Conservation (phyloP, 1,140 invertebrate species). For the Drosophila ambigua region DNA sequence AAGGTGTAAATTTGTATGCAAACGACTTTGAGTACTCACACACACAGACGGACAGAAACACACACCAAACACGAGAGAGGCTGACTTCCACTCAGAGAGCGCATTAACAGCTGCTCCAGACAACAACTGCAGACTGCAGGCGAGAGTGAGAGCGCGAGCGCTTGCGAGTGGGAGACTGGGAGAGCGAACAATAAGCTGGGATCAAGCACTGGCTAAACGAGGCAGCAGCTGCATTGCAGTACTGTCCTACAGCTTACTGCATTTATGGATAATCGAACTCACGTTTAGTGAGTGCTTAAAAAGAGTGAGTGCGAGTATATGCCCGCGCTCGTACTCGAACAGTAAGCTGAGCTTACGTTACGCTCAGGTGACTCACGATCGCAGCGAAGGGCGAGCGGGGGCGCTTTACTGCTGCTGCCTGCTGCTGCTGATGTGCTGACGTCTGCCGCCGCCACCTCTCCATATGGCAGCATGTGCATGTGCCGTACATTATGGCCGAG, state of each 20-base stretch:
- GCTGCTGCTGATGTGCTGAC: constrained; percentile 28
- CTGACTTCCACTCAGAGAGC: constrained; percentile 21
- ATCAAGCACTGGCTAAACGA: too few relatives aligned
- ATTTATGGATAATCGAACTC: too few relatives aligned
- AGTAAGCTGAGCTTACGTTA: constrained; percentile 81
- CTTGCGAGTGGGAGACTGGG: not conserved
- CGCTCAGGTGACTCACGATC: constrained; percentile 81
- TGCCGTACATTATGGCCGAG: constrained; percentile 54
- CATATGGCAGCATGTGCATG: constrained; percentile 53
- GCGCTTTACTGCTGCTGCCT: constrained; percentile 39
- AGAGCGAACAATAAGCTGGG: constrained; percentile 3
- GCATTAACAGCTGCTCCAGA: constrained; percentile 28
- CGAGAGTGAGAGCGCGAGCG: not conserved
- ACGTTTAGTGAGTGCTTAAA: too few relatives aligned
- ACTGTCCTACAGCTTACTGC: too few relatives aligned
- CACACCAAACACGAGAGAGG: constrained; percentile 14
- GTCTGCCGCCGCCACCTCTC: constrained; percentile 26
- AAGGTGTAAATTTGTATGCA: constrained; percentile 80
- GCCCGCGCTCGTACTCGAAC: constrained; percentile 48
- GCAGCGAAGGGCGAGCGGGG: constrained; percentile 63
- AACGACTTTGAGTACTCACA: constrained; percentile 37
- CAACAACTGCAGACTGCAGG: constrained; percentile 11
- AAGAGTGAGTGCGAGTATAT: constrained; percentile 23
- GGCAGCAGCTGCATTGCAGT: too few relatives aligned
- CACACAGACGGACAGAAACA: constrained; percentile 6